Percentiles rank a stretch among this genome's conserved stretches.
These are phyloP conservation scores for Eurypyga helias DNA, from an alignment of 2,113 vertebrate species.

Conservation along the genomic window DNA sequence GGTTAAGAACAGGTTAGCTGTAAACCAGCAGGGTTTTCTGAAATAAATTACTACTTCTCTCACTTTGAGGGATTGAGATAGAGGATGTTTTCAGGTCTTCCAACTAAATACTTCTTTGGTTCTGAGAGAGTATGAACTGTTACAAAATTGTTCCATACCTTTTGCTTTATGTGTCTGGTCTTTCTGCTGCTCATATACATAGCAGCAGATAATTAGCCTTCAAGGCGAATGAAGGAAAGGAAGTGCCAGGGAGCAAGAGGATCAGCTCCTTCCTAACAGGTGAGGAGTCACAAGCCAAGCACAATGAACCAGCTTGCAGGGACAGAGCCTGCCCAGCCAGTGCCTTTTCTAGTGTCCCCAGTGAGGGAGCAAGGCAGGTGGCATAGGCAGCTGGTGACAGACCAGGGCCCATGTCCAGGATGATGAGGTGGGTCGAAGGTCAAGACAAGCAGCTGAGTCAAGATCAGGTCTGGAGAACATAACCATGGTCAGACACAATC, in stretches of 20 bases:
- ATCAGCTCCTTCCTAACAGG: not conserved
- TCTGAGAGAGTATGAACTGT: not conserved
- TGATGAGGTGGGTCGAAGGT: not conserved
- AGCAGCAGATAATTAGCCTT: not conserved
- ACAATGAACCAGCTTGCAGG: not conserved
- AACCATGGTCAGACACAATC: not conserved
- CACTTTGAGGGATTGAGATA: not conserved
- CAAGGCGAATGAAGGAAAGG: not conserved
- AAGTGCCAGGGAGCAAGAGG: not conserved
- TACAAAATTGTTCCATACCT: not conserved
- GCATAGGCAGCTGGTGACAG: not conserved
- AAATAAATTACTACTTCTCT: not conserved
- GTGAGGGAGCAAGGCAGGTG: not conserved
- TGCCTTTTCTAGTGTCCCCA: not conserved
- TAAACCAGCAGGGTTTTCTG: not conserved
- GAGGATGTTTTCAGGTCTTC: not conserved
- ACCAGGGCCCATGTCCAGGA: not conserved
- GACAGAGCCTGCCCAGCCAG: not conserved
- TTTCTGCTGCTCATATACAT: not conserved
- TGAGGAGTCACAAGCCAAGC: not conserved
- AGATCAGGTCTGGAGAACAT: not conserved
- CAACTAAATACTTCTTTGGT: not conserved
- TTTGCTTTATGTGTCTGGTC: not conserved
- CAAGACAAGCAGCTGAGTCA: not conserved
- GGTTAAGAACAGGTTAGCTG: not conserved